A percentile compares a stretch with the other conserved stretches of the same genome.
Conservation (phyloP, 2,888 invertebrate genomes). For the Nomada flava region DNA sequence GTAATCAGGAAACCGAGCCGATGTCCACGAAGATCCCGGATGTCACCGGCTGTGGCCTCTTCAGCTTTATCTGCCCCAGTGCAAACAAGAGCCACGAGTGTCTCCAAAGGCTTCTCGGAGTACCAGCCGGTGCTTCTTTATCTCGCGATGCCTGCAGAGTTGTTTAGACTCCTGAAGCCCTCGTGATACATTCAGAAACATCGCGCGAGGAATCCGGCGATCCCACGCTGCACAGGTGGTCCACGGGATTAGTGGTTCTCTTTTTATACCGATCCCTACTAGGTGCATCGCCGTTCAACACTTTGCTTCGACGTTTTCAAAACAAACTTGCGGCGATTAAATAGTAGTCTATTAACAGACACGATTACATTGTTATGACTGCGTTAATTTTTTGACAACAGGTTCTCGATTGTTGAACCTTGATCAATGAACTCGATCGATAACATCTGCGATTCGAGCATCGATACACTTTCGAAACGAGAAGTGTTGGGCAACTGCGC, state of each 20-base stretch:
- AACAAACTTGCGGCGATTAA: background rate
- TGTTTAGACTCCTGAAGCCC: constrained; percentile 74
- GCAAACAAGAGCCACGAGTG: constrained; percentile 61
- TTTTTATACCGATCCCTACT: constrained; percentile 14
- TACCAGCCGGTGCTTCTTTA: constrained; percentile 62
- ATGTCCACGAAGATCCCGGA: constrained; percentile 54
- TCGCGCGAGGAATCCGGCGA: constrained; percentile 59
- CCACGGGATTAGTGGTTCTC: constrained; percentile 55
- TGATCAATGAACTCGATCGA: constrained; percentile 47
- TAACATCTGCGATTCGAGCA: constrained; percentile 39
- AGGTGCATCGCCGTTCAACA: background rate
- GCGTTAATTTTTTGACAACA: constrained; percentile 1
- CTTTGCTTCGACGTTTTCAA: background rate
- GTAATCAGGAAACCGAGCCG: constrained; percentile 46
- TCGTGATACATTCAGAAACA: constrained; percentile 69
- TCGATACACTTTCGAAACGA: constrained; percentile 7
- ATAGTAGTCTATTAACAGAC: background rate
- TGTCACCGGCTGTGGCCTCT: constrained; percentile 55
- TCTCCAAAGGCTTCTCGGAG: constrained; percentile 63
- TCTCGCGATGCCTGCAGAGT: constrained; percentile 61
- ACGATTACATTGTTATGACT: constrained; percentile 1
- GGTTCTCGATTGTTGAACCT: constrained; percentile 48
- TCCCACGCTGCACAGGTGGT: constrained; percentile 77
- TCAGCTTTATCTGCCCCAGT: constrained; percentile 63
- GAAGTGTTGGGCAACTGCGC: constrained; percentile 1